Percentiles rank a stretch among this genome's conserved stretches.
Conservation (phyloP, 2,888 invertebrate genomes). For the Drosophila paranaensis region DNA sequence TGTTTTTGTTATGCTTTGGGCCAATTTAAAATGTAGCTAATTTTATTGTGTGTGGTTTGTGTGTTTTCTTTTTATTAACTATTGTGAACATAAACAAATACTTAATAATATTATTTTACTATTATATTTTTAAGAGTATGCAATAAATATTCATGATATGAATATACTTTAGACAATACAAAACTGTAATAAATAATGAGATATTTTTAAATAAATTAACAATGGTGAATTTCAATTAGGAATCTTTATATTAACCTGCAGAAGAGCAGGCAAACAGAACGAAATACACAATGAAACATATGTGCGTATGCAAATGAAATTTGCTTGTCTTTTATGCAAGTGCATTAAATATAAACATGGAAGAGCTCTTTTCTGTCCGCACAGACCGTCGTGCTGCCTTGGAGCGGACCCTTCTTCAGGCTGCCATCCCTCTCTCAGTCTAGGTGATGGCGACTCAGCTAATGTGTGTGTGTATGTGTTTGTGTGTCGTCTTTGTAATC, state of each 20-base stretch:
- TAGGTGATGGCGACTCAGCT: constrained; percentile 14
- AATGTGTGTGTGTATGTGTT: constrained; percentile 18
- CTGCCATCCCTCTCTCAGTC: constrained; percentile 7
- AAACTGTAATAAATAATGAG: not conserved
- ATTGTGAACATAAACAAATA: not conserved
- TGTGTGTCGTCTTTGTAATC: constrained; percentile 61
- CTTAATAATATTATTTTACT: not conserved
- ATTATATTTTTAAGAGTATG: not conserved
- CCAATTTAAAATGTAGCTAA: constrained; percentile 25
- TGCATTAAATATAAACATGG: constrained; percentile 63
- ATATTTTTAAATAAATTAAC: not conserved
- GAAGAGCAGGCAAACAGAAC: constrained; percentile 34
- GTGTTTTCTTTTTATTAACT: constrained; percentile 1
- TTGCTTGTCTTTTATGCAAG: constrained; percentile 58
- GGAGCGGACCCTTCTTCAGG: constrained; percentile 7
- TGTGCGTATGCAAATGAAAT: constrained; percentile 60
- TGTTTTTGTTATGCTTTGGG: not conserved
- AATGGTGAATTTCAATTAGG: constrained; percentile 1
- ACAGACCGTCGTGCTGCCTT: not conserved
- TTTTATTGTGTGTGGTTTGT: constrained; percentile 23
- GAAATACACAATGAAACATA: constrained; percentile 22
- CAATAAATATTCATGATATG: too few relatives aligned
- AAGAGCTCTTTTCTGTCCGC: constrained; percentile 35
- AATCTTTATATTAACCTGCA: not conserved
- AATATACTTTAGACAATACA: not conserved